Percentiles rank a stretch among this genome's conserved stretches.
phyloP scores from a whole-genome alignment of 1,140 invertebrate species.

The Papilio xuthus region DNA sequence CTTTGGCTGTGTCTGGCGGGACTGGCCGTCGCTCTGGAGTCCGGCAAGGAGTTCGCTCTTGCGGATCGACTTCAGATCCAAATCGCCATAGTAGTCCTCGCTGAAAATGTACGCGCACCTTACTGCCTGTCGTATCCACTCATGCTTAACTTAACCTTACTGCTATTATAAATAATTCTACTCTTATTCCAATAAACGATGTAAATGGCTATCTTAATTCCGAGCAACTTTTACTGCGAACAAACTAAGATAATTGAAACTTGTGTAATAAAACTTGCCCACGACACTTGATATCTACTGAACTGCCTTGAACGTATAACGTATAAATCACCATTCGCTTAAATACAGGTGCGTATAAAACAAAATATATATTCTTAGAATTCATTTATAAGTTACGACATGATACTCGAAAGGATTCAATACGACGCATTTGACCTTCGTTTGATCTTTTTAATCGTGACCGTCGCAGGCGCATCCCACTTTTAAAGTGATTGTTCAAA shows the following conservation, averaged over 20 bases:
- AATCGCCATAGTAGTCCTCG: slow-evolving; percentile 97
- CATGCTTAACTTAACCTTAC: slow-evolving; percentile 52
- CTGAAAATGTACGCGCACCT: slow-evolving; percentile 83
- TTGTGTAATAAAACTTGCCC: slow-evolving; percentile 75
- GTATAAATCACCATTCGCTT: slow-evolving; percentile 69
- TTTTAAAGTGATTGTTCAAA: slow-evolving; percentile 50
- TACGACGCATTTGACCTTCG: slow-evolving; percentile 43
- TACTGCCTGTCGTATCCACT: slow-evolving; percentile 72
- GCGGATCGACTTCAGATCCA: slow-evolving; percentile 96
- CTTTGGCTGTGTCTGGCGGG: slow-evolving; percentile 80
- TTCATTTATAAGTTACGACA: slow-evolving; percentile 7
- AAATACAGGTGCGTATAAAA: slow-evolving; percentile 11
- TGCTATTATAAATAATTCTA: slow-evolving; percentile 48
- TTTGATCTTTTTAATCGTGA: slow-evolving; percentile 45
- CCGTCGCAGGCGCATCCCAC: slow-evolving; percentile 47
- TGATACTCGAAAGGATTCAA: slow-evolving; percentile 31
- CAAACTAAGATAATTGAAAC: slow-evolving; percentile 61
- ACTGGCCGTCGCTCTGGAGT: slow-evolving; percentile 84
- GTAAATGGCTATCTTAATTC: slow-evolving; percentile 68
- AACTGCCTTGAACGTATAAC: slow-evolving; percentile 76
- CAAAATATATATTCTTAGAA: slow-evolving; percentile 22
- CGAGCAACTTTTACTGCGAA: slow-evolving; percentile 71
- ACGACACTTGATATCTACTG: slow-evolving; percentile 62
- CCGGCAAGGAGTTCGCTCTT: slow-evolving; percentile 94
- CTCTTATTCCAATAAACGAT: slow-evolving; percentile 48